Base-by-base conservation (phyloP, 2,113 vertebrate genomes). In the Canis aureus region DNA sequence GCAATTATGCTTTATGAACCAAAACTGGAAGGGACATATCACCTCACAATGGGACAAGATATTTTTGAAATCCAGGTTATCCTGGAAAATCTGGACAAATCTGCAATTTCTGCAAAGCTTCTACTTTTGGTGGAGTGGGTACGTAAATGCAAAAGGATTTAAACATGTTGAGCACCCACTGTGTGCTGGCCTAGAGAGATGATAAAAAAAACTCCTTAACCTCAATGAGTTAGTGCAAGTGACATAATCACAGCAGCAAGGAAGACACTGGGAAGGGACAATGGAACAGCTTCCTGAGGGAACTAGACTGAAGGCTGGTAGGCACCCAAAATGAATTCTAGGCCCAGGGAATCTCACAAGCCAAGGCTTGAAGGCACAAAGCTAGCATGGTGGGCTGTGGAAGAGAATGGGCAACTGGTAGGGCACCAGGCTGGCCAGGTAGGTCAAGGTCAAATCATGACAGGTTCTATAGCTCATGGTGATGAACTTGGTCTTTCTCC, bases 11-110 rank as follows among this genome's bases (percentile, higher is more conserved):
- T 96, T 89, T 71, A 76, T 64, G 29, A 95, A 51, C 11, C n/a
- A 27, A 89, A 97, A 64, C 57, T 71, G 43, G 73, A 85, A 97
- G 10, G 55, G 59, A 86, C 60, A 60, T 29, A 62, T 25, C 11
- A 3, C 32, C 51, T 94, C 51, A 89, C 7, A n/a, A 89, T 17
- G 29, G 83, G 73, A 89, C 66, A 55, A 92, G 64, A 35, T 23
- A 38, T 84, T 85, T 96, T 85, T 60, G 55, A 89, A 80, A 95
- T 57, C 71, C 74, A 55, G 51, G 67, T 66, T 83, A 93, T 64
- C 25, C 82, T 85, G 32, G 91, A 88, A 88, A 94, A 66, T 73
- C 16, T 57, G 32, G 9, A 85, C 38, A 85, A 22, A 82, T 76
- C 35, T 51, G 38, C 27, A 76, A 80, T 80, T 92, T 95, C 78